A percentile compares a stretch with the other conserved stretches of the same genome.
These are phyloP conservation scores for Nasonia longicornis DNA, from an alignment of 1,140 invertebrate genomes.

Conservation along the genomic window DNA sequence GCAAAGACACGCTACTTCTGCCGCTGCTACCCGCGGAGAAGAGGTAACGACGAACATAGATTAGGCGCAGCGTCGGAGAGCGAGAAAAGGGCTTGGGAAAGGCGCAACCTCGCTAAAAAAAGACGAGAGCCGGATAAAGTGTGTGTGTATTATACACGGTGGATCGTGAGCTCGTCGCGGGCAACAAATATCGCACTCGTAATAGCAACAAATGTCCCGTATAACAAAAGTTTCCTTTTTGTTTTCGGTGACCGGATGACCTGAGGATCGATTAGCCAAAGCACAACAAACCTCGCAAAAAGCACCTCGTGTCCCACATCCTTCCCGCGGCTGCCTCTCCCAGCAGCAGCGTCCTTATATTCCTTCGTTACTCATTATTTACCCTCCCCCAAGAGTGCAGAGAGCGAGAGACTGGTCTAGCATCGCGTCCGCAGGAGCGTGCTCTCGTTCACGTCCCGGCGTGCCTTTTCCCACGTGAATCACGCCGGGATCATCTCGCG, in stretches of 20 bases:
- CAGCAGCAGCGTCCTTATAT: background rate
- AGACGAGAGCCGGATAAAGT: constrained; percentile 12
- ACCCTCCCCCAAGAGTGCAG: constrained; percentile 50
- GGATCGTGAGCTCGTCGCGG: constrained; percentile 18
- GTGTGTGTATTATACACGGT: background rate
- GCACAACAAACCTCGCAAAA: no score
- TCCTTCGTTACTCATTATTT: constrained; percentile 31
- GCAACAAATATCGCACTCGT: constrained; percentile 7
- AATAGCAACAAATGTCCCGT: no score
- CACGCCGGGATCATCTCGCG: constrained; percentile 59
- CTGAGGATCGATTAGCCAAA: no score
- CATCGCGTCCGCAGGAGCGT: constrained; percentile 57
- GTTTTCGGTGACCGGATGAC: no score
- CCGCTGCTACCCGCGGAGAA: background rate
- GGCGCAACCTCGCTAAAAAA: constrained; percentile 37
- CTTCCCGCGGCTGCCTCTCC: background rate
- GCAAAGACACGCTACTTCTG: background rate
- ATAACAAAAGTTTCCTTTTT: no score
- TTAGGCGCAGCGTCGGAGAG: background rate
- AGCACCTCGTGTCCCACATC: background rate
- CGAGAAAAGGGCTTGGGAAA: constrained; percentile 43
- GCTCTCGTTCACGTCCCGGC: constrained; percentile 58
- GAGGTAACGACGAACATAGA: constrained; percentile 34
- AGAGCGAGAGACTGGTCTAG: constrained; percentile 60
- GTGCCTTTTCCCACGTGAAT: constrained; percentile 62